Evolutionary conservation across 2,888 invertebrate genomes (phyloP).

Genomic region (Petrophora chlorosata): DNA sequence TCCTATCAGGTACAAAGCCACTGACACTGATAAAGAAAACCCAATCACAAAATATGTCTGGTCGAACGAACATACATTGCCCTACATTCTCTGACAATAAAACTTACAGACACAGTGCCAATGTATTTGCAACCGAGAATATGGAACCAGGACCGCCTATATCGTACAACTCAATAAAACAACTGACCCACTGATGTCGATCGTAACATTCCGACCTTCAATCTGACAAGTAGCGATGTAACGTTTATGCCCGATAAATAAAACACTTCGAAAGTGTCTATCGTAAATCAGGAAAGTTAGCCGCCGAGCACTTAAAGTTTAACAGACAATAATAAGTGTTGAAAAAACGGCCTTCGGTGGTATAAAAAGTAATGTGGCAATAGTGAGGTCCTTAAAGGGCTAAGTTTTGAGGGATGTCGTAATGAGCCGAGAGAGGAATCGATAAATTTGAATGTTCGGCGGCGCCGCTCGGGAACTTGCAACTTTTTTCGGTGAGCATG

Average conservation of each 20-base stretch:
- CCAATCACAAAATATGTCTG: conserved; percentile 14
- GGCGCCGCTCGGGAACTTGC: conserved; percentile 81
- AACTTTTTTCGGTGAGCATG: conserved; percentile 78
- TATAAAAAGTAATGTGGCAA: conserved; percentile 80
- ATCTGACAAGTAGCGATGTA: conserved; percentile 80
- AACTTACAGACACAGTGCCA: conserved; percentile 34
- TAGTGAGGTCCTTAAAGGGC: conserved; percentile 74
- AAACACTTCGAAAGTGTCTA: conserved; percentile 78
- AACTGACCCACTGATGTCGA: conserved; percentile 71
- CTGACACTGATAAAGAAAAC: conserved; percentile 14
- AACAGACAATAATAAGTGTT: conserved; percentile 82
- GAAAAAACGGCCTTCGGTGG: conserved; percentile 72
- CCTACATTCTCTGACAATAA: conserved; percentile 31
- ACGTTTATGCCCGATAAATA: conserved; percentile 83
- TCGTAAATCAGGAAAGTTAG: conserved; percentile 82
- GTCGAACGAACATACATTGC: conserved; percentile 14
- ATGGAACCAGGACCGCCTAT: conserved; percentile 39
- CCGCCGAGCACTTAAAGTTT: conserved; percentile 82
- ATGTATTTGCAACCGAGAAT: conserved; percentile 46
- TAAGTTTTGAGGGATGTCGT: conserved; percentile 81
- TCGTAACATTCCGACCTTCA: conserved; percentile 71
- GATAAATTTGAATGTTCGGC: conserved; percentile 83
- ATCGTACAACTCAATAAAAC: conserved; percentile 51
- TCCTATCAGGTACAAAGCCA: conserved; percentile 8
- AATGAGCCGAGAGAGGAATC: conserved; percentile 81